Evolutionary conservation across 2,113 vertebrate species (phyloP).

Genomic region (Glaucomys volans): DNA sequence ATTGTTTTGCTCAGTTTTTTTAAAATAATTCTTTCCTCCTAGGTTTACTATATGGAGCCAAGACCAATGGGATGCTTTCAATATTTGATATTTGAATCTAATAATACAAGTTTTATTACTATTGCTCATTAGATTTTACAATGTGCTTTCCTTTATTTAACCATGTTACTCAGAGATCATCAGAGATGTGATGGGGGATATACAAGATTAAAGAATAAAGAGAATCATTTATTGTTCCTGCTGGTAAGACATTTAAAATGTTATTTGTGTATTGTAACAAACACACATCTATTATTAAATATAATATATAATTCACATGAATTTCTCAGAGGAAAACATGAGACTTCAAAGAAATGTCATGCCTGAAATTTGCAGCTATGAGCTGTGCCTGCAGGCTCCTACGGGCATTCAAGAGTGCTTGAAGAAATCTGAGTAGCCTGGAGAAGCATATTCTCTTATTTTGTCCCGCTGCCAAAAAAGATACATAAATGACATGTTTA

Average conservation of each 20-base stretch:
- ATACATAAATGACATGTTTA: neutral
- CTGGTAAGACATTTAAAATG: constrained; percentile 32
- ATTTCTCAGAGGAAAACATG: constrained; percentile 45
- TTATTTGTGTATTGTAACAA: constrained; percentile 55
- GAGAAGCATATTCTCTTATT: neutral
- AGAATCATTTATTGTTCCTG: constrained; percentile 8
- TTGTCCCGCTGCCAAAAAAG: neutral
- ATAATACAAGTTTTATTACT: neutral
- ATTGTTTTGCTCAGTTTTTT: neutral
- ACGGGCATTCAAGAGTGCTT: neutral
- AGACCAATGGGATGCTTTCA: neutral
- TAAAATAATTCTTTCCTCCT: neutral
- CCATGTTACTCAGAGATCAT: constrained; percentile 19
- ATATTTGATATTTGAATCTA: constrained; percentile 34
- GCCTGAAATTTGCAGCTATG: neutral
- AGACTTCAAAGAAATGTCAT: constrained; percentile 39
- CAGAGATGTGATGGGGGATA: neutral
- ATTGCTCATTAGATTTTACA: neutral
- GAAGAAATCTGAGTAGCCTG: neutral
- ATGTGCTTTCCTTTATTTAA: constrained; percentile 41
- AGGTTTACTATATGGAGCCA: neutral
- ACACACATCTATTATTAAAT: constrained; percentile 58
- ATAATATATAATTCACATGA: constrained; percentile 48
- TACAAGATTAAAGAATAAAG: constrained; percentile 14
- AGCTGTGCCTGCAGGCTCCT: neutral